Evolutionary conservation across 2,797 vertebrate species (phyloP), one percentile per base, ranked within the genome.

Genomic region (Xenops minutus): DNA sequence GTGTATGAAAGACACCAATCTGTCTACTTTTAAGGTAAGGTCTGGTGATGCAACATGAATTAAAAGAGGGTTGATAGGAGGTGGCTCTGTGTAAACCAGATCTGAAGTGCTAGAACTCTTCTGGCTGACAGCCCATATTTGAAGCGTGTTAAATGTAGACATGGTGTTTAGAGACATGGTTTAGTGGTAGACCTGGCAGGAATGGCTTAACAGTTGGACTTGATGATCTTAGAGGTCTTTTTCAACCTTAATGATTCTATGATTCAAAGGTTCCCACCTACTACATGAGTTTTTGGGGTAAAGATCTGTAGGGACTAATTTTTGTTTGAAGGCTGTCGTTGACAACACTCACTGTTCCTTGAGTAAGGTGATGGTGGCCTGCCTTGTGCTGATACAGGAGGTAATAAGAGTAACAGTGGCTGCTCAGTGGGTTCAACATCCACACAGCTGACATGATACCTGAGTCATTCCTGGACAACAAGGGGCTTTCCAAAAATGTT

Each of bases 1-100:
- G 61, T 37, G 14, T 32, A 62, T n/a, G 85, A 85, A 89, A 93
- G 85, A 95, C 95, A 80, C 23, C 64, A 75, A 92, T 56, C 76
- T 39, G 41, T 23, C 44, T 41, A n/a, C 58, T 93, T 94, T 88
- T 48, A 55, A 84, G 29, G 62, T 44, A 93, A 69, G 7, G 91
- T 72, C 63, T 68, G 18, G 36, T 56, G 56, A 39, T 41, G 59
- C 73, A 56, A 85, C 71, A 26, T 14, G 59, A 93, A 85, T 78
- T 48, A 34, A 62, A 74, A 74, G 49, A 62, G 21, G 11, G 24
- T n/a, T 88, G 73, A 86, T 14, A 74, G 44, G n/a, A 88, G 23
- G 18, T 62, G 49, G 46, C 22, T 68, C 44, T 77, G n/a, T 21
- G 58, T 81, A 86, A 91, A 67, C 13, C 62, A 81, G 58, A 91